Percentiles rank a stretch among this genome's conserved stretches.
Conservation (phyloP, 2,113 vertebrate species). For the Edolisoma coerulescens region DNA sequence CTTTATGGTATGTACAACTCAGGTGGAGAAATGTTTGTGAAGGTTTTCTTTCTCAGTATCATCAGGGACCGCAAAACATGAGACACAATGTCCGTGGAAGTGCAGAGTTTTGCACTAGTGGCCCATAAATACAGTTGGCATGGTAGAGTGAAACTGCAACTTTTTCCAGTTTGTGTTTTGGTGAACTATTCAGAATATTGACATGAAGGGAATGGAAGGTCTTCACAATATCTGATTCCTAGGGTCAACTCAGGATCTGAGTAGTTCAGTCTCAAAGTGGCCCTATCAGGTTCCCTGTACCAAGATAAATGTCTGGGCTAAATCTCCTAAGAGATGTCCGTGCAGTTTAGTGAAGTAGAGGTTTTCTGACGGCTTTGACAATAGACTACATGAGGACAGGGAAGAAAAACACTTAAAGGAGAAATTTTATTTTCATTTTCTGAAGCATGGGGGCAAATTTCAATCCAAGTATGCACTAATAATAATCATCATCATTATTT, state of each 20-base stretch:
- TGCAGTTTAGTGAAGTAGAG: background rate
- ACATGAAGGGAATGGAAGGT: background rate
- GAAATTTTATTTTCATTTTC: background rate
- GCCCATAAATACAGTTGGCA: background rate
- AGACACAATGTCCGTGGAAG: background rate
- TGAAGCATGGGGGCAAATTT: background rate
- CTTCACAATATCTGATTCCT: background rate
- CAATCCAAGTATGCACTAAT: background rate
- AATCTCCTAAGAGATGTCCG: background rate
- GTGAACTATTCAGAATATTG: background rate
- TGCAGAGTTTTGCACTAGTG: background rate
- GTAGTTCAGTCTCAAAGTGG: background rate
- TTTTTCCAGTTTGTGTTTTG: background rate
- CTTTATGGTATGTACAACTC: background rate
- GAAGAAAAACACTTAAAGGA: background rate
- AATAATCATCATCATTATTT: background rate
- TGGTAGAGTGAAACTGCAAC: background rate
- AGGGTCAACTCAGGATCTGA: background rate
- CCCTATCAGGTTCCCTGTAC: background rate
- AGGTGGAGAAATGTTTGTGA: background rate
- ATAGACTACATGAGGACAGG: background rate
- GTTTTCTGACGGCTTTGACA: background rate
- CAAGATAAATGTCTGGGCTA: background rate
- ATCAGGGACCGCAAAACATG: background rate
- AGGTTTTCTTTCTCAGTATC: background rate